phyloP scores from a whole-genome alignment of 2,797 vertebrate species.

The Cirrhinus molitorella region DNA sequence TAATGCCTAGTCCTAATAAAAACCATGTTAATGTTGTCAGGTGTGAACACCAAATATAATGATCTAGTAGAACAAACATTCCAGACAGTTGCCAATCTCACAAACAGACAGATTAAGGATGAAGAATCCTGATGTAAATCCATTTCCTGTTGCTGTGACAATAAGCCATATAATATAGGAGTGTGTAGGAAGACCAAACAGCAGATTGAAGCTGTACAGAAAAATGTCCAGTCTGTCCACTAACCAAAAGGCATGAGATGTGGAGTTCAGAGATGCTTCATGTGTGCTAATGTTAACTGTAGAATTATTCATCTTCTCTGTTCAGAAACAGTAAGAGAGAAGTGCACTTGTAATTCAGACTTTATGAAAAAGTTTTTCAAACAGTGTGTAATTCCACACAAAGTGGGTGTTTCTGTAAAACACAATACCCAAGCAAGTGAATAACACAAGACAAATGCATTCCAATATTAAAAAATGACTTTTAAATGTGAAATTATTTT shows the following conservation, averaged over 20 bases:
- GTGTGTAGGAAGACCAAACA: not conserved
- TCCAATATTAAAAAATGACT: not conserved
- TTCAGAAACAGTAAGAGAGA: not conserved
- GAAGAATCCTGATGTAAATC: not conserved
- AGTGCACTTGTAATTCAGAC: not conserved
- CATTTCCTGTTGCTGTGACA: not conserved
- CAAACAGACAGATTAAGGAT: constrained; percentile 4
- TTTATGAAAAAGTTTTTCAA: not conserved
- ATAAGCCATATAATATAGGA: constrained; percentile 13
- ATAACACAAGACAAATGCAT: not conserved
- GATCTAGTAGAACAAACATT: not conserved
- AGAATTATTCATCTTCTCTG: not conserved
- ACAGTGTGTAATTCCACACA: not conserved
- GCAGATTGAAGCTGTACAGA: not conserved
- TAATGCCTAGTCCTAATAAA: not conserved
- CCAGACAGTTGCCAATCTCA: not conserved
- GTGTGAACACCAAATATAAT: not conserved
- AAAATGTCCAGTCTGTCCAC: too few relatives aligned
- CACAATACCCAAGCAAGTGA: too few relatives aligned
- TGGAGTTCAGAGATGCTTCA: not conserved
- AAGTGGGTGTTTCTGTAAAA: too few relatives aligned
- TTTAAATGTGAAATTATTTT: not conserved
- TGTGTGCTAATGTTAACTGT: not conserved
- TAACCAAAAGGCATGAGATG: not conserved
- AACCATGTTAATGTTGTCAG: not conserved